phyloP scores from a whole-genome alignment of 2,888 invertebrate species.

The Andrena hattorfiana region DNA sequence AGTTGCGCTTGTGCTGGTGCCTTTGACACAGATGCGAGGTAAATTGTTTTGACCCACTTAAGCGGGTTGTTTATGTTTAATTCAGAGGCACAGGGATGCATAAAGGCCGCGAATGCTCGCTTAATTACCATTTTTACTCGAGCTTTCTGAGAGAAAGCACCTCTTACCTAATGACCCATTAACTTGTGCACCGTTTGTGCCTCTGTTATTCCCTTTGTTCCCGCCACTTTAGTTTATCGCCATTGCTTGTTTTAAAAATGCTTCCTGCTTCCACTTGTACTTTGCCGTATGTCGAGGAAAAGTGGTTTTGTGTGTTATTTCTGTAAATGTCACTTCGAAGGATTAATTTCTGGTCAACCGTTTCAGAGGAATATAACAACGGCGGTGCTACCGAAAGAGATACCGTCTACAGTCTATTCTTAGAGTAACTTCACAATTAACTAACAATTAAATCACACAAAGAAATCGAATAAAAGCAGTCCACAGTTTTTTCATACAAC shows the following conservation, averaged over 20 bases:
- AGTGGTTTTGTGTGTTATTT: neutral
- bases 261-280: neutral
- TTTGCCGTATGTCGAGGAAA: neutral
- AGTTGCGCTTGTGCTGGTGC: neutral
- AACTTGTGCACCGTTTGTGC: slow-evolving; percentile 40
- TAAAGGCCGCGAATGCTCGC: slow-evolving; percentile 29
- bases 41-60: slow-evolving; percentile 41
- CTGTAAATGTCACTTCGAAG: neutral
- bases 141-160: slow-evolving; percentile 1
- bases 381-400: neutral
- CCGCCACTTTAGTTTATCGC: slow-evolving; percentile 5
- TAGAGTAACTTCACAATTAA: too few relatives aligned
- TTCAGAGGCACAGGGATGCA: slow-evolving; percentile 27
- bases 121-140: slow-evolving; percentile 48
- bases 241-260: slow-evolving; percentile 21
- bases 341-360: slow-evolving; percentile 9
- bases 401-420: too few relatives aligned
- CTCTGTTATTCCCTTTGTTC: slow-evolving; percentile 10
- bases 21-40: slow-evolving; percentile 15
- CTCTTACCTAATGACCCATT: slow-evolving; percentile 44
- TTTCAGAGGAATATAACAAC: neutral
- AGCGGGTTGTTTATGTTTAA: slow-evolving; percentile 48
- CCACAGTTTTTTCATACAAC: neutral
- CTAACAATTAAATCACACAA: neutral
- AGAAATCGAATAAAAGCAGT: neutral